These are phyloP conservation scores for Gymnorhina tibicen DNA, from an alignment of 2,113 vertebrate species.

Conservation along the genomic window DNA sequence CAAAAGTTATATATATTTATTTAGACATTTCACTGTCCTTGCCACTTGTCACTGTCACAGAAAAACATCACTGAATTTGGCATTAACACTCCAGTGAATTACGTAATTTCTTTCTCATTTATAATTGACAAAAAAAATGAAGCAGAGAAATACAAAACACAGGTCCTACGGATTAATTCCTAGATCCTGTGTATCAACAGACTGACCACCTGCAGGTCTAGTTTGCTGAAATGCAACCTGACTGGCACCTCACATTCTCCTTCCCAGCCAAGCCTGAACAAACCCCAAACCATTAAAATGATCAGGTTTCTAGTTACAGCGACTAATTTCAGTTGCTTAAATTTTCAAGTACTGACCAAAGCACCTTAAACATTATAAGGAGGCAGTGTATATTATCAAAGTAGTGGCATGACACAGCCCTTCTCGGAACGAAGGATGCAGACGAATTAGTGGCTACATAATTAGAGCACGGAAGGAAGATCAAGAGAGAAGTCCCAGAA, in stretches of 20 bases:
- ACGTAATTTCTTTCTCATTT: neutral
- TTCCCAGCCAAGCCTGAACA: neutral
- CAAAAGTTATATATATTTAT: neutral
- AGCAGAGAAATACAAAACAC: neutral
- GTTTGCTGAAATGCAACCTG: neutral
- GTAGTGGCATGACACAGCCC: neutral
- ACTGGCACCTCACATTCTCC: neutral
- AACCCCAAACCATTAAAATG: neutral
- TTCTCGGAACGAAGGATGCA: neutral
- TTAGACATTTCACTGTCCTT: neutral
- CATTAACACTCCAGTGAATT: neutral
- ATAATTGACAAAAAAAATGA: neutral
- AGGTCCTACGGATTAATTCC: neutral
- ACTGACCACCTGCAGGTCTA: neutral
- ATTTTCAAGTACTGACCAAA: neutral
- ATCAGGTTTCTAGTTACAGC: neutral
- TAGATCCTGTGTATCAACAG: neutral
- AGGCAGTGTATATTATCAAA: neutral
- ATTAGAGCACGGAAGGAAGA: slow-evolving; percentile 19
- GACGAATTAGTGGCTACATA: neutral
- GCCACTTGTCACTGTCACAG: neutral
- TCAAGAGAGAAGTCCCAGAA: slow-evolving; percentile 13
- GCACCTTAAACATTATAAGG: neutral
- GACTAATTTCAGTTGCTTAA: neutral
- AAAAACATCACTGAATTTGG: neutral